These are phyloP conservation scores for Glossophaga mutica DNA, from an alignment of 2,797 vertebrate species.

Conservation along the genomic window DNA sequence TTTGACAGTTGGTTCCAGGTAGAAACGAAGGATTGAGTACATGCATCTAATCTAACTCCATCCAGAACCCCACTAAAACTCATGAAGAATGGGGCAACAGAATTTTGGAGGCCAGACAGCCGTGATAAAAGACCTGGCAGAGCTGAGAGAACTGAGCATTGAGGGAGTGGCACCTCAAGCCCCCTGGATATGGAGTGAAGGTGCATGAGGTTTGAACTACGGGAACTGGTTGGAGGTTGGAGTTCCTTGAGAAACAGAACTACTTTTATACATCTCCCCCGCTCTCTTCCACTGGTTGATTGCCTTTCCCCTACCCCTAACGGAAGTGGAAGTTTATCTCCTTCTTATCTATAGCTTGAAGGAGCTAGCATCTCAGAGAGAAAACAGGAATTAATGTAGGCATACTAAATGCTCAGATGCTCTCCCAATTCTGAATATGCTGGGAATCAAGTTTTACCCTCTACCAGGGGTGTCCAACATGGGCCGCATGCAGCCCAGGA, in stretches of 20 bases:
- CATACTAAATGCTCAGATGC: neutral
- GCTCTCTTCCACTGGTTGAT: neutral
- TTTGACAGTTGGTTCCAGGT: constrained; percentile 35
- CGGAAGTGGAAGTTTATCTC: neutral
- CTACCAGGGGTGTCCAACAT: neutral
- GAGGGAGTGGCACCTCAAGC: neutral
- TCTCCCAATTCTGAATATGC: neutral
- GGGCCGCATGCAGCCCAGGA: no score
- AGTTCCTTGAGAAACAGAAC: neutral
- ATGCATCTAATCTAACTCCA: neutral
- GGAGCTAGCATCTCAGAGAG: neutral
- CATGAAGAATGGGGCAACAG: neutral
- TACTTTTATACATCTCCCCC: neutral
- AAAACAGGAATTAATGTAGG: neutral
- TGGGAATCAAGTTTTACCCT: neutral
- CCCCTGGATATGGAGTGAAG: neutral
- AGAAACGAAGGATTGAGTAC: constrained; percentile 51
- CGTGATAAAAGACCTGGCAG: neutral
- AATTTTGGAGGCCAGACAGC: neutral
- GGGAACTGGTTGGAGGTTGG: neutral
- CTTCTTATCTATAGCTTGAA: neutral
- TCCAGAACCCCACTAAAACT: constrained; percentile 1
- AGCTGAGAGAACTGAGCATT: neutral
- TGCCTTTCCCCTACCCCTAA: neutral
- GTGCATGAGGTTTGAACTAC: neutral